Conservation (phyloP, 2,888 invertebrate genomes). For the Tipula helvola region DNA sequence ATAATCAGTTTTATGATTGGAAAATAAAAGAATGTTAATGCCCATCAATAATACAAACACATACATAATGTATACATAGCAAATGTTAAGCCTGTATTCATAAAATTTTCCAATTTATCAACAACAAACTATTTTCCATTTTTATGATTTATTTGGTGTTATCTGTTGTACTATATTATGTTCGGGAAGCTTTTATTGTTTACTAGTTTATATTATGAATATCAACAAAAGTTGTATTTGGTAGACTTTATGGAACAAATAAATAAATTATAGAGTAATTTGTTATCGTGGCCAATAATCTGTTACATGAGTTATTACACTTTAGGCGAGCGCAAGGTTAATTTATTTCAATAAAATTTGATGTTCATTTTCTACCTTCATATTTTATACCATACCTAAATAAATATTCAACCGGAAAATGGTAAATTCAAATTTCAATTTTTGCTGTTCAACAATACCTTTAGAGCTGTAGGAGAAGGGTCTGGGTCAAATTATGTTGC, state of each 20-base stretch:
- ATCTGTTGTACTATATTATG: neutral
- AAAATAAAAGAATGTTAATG: neutral
- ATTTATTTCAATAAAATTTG: neutral
- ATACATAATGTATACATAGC: neutral
- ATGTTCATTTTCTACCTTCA: neutral
- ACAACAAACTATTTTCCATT: neutral
- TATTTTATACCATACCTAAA: too few relatives aligned
- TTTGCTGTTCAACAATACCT: neutral
- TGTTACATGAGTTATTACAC: neutral
- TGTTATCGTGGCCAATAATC: neutral
- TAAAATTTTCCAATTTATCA: neutral
- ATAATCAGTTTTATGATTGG: neutral
- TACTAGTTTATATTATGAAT: neutral
- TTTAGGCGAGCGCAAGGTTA: neutral
- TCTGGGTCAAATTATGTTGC: neutral
- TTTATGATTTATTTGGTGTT: neutral
- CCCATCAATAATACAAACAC: neutral
- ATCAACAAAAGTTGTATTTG: too few relatives aligned
- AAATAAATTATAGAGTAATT: too few relatives aligned
- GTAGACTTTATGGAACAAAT: too few relatives aligned
- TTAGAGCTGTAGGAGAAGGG: neutral
- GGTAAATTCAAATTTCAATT: neutral
- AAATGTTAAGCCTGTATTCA: neutral
- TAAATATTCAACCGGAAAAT: neutral
- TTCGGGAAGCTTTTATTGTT: neutral